These are phyloP conservation scores for Oscheius sp. DNA, from an alignment of 1,140 invertebrate species.

Conservation along the genomic window DNA sequence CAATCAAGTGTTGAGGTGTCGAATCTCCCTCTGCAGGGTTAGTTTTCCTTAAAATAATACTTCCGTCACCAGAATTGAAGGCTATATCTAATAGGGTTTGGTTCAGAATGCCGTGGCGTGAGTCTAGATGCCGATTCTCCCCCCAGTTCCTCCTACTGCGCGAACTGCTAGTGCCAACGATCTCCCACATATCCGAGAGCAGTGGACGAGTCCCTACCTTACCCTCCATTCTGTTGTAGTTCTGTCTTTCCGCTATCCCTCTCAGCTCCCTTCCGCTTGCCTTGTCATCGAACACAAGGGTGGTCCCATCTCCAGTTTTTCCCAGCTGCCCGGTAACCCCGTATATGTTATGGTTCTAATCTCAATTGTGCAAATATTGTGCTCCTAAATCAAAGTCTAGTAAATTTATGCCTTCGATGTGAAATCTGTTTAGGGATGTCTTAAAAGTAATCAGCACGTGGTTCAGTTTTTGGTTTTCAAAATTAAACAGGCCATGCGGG, in stretches of 20 bases:
- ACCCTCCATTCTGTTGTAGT: not conserved
- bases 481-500: no score
- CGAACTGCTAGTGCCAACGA: conserved; percentile 44
- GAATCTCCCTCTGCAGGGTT: conserved; percentile 1
- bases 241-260: not conserved
- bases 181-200: not conserved
- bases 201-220: not conserved
- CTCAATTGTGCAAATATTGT: no score
- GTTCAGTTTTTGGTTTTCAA: no score
- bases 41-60: not conserved
- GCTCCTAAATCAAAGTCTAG: no score
- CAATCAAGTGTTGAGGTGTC: conserved; percentile 29
- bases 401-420: no score
- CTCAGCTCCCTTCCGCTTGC: not conserved
- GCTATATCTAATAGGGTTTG: not conserved
- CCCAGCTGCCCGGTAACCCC: no score
- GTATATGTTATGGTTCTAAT: no score
- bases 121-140: conserved; percentile 50
- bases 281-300: not conserved
- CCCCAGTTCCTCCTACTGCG: conserved; percentile 41
- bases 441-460: no score
- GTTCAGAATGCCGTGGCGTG: conserved; percentile 28
- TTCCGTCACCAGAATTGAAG: conserved; percentile 37
- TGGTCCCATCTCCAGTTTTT: not conserved
- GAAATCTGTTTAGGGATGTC: no score